phyloP scores from a whole-genome alignment of 2,113 vertebrate species.

The Dipodomys stephensi region DNA sequence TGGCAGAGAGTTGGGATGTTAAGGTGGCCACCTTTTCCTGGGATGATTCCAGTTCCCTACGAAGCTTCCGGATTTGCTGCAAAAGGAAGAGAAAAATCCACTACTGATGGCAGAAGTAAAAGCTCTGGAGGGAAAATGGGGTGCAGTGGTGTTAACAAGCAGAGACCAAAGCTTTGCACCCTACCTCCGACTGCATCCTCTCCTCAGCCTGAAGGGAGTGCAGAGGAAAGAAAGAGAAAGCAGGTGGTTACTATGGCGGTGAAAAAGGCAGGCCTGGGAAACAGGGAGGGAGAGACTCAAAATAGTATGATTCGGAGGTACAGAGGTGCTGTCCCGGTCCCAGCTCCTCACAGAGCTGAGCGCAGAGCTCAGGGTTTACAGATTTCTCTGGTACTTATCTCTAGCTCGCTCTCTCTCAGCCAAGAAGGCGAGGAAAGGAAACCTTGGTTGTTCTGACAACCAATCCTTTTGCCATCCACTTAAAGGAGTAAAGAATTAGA shows the following conservation, averaged over 20 bases:
- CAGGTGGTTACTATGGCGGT: conserved; percentile 72
- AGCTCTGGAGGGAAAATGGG: fast-evolving
- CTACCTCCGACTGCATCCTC: conserved; percentile 98
- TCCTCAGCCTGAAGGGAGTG: conserved; percentile 94
- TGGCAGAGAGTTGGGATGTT: conserved; percentile 95
- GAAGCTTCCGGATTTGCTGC: conserved; percentile 97
- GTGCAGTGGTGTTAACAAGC: neutral
- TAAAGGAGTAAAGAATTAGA: neutral
- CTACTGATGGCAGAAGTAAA: neutral
- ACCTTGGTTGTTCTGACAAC: neutral
- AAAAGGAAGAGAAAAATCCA: neutral
- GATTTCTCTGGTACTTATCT: neutral
- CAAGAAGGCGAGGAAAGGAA: neutral
- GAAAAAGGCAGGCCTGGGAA: conserved; percentile 59
- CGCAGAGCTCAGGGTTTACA: neutral
- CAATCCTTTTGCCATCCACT: neutral
- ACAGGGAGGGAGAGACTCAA: neutral
- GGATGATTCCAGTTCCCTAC: conserved; percentile 95
- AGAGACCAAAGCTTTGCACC: conserved; percentile 69
- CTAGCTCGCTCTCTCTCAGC: neutral
- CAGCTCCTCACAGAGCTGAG: neutral
- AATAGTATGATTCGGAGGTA: neutral
- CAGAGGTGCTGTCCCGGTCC: conserved; percentile 4
- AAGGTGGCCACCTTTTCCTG: conserved; percentile 97
- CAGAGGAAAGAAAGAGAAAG: conserved; percentile 87